Base-by-base conservation (phyloP, 2,888 invertebrate genomes). In the Idaea straminata region DNA sequence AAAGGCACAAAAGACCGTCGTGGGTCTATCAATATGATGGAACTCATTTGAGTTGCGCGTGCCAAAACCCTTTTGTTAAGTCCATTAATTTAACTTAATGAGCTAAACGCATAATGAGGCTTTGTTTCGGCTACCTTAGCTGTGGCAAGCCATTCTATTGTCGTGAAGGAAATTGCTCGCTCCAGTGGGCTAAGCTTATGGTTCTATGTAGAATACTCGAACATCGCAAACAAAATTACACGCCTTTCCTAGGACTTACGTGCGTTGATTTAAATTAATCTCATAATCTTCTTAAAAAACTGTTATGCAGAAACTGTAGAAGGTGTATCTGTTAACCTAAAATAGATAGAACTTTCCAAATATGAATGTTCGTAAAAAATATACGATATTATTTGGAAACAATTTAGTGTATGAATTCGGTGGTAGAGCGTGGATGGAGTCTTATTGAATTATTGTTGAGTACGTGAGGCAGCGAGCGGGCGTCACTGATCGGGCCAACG, bases 401-500 rank as follows among this genome's bases (percentile, higher is more conserved):
- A 67, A 66, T 69, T 70, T 69, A 75, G 74, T 75, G 77, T 77
- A 83, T 81, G 82, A 82, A 83, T 81, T 79, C 76, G 78, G 78
- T 82, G 75, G 81, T 16, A 10, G 34, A 16, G 77, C 80, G 80
- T 81, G 84, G 84, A 84, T 87, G 79, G 84, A 79, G 78, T 80
- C 83, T 88, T 88, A 89, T 89, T 89, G 88, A 89, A 89, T 89
- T 89, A 89, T 87, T 81, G 85, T 74, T 75, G 66, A 70, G 80
- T 73, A 89, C 88, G 90, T 88, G 90, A 87, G 83, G 74, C 72
- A 78, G 77, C 78, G 76, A 74, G 74, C 69, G 77, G 78, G 76
- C 74, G 74, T 70, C 74, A 74, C 80, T 75, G 83, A 80, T 77
- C 83, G 83, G 83, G 76, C 82, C 83, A 83, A 82, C 84, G 83